Evolutionary conservation across 2,797 vertebrate species (phyloP).

Genomic region (Fistularia tabacaria): DNA sequence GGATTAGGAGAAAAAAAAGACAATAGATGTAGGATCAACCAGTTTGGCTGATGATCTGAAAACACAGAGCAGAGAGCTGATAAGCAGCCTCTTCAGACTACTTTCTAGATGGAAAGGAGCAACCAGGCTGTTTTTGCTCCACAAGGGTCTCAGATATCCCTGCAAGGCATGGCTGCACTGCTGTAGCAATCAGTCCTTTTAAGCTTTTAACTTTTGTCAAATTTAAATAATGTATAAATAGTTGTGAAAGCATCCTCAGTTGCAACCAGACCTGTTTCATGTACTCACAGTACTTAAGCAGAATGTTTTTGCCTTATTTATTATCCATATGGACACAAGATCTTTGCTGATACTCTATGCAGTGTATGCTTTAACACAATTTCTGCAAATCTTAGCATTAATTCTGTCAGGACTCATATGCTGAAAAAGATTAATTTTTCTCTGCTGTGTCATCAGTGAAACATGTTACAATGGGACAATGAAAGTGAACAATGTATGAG

Average conservation of each 20-base stretch:
- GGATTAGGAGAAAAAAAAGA: constrained; percentile 36
- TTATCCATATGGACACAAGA: constrained; percentile 44
- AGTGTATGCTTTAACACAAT: constrained; percentile 19
- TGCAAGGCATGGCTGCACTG: constrained; percentile 45
- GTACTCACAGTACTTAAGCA: constrained; percentile 34
- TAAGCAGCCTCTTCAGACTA: constrained; percentile 31
- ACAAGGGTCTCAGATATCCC: constrained; percentile 26
- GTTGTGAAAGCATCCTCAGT: constrained; percentile 25
- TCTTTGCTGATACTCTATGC: constrained; percentile 37
- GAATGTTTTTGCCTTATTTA: constrained; percentile 60
- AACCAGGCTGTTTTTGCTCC: constrained; percentile 30
- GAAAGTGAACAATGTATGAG: constrained; percentile 45
- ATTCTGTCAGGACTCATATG: constrained; percentile 23
- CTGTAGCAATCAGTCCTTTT: constrained; percentile 48
- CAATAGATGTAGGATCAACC: constrained; percentile 13
- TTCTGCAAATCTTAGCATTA: constrained; percentile 36
- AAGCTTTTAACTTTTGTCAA: constrained; percentile 48
- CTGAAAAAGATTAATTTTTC: constrained; percentile 27
- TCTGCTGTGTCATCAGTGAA: constrained; percentile 39
- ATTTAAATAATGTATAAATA: constrained; percentile 19
- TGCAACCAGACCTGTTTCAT: constrained; percentile 32
- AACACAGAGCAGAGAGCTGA: constrained; percentile 32
- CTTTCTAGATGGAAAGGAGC: constrained; percentile 25
- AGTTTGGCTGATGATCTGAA: constrained; percentile 30
- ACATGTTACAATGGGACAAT: constrained; percentile 35